Conservation (phyloP, 2,113 vertebrate genomes). For the Tachysurus vachellii region DNA sequence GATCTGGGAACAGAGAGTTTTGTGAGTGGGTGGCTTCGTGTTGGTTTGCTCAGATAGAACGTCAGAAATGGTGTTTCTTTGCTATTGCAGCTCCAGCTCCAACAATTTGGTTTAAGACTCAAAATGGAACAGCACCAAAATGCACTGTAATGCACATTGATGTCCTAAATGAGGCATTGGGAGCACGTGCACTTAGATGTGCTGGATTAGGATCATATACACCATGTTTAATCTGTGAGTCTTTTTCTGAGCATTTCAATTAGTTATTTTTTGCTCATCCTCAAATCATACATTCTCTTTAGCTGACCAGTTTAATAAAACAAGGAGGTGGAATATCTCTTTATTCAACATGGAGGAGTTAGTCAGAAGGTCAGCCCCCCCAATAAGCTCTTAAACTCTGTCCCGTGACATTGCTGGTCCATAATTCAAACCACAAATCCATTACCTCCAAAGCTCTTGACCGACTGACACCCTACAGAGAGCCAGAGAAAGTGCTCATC, state of each 20-base stretch:
- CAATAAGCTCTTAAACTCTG: conserved; percentile 43
- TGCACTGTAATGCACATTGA: neutral
- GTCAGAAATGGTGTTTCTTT: conserved; percentile 11
- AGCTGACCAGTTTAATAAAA: conserved; percentile 10
- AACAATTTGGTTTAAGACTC: neutral
- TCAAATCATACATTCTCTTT: neutral
- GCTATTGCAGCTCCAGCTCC: neutral
- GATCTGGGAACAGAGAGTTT: conserved; percentile 38
- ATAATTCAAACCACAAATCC: conserved; percentile 45
- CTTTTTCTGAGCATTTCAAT: neutral
- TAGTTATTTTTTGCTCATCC: neutral
- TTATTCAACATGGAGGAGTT: neutral
- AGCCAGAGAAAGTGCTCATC: conserved; percentile 38
- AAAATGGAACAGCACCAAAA: neutral
- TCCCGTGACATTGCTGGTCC: conserved; percentile 43
- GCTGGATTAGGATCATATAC: conserved; percentile 33
- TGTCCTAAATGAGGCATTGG: conserved; percentile 1
- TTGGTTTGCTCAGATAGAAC: conserved; percentile 4
- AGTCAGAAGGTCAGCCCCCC: conserved; percentile 47
- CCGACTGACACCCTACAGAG: conserved; percentile 51
- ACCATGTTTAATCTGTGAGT: conserved; percentile 10
- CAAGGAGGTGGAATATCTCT: neutral
- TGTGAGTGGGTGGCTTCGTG: conserved; percentile 15
- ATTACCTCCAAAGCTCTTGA: conserved; percentile 49
- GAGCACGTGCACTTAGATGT: conserved; percentile 27